Evolutionary conservation across 2,797 vertebrate genomes (phyloP).

Genomic region (Centroberyx gerrardi): DNA sequence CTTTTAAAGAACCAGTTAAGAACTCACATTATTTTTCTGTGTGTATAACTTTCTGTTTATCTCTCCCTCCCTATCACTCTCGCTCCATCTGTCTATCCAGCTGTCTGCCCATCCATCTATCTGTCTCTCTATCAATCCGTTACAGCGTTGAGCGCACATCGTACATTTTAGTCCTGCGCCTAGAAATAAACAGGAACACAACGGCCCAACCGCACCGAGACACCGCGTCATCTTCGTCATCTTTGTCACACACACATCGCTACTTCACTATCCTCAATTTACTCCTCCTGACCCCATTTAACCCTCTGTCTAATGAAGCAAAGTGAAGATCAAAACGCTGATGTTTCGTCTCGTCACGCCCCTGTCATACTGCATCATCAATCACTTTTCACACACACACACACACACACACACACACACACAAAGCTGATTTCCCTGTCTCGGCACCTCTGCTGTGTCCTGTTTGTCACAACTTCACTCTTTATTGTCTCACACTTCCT

Average conservation of each 20-base stretch:
- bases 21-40: no score
- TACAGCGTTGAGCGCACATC: not conserved
- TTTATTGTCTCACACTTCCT: constrained; percentile 2
- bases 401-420: not conserved
- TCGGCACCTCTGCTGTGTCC: not conserved
- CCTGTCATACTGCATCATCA: constrained; percentile 5
- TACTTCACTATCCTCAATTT: not conserved
- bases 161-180: not conserved
- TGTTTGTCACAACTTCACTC: not conserved
- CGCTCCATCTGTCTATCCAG: not conserved
- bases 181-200: not conserved
- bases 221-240: not conserved
- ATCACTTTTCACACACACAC: constrained; percentile 18
- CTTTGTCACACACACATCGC: not conserved
- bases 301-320: constrained; percentile 21
- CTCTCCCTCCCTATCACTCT: not conserved
- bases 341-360: constrained; percentile 14
- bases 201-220: not conserved
- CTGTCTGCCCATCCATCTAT: not conserved
- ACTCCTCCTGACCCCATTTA: constrained; percentile 4
- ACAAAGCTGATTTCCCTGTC: constrained; percentile 12
- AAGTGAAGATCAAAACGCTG: constrained; percentile 25
- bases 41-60: not conserved
- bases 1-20: no score
- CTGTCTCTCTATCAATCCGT: not conserved